Conservation (phyloP, 2,113 vertebrate species). For the Pogonocichla stellata region DNA sequence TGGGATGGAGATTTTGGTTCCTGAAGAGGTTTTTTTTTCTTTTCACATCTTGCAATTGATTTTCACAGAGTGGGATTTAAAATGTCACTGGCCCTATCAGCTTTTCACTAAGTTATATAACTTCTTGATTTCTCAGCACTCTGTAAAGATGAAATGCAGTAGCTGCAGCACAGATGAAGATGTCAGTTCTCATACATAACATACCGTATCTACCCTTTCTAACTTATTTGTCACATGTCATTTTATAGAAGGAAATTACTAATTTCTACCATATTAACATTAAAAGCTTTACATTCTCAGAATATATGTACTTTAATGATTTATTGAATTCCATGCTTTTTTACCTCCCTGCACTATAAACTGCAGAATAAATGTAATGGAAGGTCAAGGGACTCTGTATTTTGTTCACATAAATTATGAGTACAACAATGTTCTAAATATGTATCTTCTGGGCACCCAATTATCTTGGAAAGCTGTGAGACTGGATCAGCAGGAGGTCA, state of each 20-base stretch:
- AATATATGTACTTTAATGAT: background rate
- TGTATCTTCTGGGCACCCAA: background rate
- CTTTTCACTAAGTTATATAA: background rate
- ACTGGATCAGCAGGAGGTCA: background rate
- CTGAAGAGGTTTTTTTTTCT: background rate
- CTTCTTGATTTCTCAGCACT: background rate
- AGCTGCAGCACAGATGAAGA: background rate
- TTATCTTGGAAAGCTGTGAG: background rate
- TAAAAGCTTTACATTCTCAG: background rate
- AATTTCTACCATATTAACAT: background rate
- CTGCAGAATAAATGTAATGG: background rate
- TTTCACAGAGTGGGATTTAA: constrained; percentile 11
- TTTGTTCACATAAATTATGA: background rate
- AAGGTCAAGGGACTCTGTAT: background rate
- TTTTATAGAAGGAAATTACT: background rate
- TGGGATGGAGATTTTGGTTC: background rate
- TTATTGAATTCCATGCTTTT: background rate
- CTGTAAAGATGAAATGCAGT: background rate
- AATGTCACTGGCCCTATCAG: background rate
- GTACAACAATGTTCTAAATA: background rate
- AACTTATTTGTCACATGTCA: background rate
- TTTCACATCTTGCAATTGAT: constrained; percentile 5
- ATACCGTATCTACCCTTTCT: background rate
- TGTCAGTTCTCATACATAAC: background rate
- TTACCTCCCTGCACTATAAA: background rate